phyloP scores from a whole-genome alignment of 2,888 invertebrate genomes.

The Esperia sulphurella region DNA sequence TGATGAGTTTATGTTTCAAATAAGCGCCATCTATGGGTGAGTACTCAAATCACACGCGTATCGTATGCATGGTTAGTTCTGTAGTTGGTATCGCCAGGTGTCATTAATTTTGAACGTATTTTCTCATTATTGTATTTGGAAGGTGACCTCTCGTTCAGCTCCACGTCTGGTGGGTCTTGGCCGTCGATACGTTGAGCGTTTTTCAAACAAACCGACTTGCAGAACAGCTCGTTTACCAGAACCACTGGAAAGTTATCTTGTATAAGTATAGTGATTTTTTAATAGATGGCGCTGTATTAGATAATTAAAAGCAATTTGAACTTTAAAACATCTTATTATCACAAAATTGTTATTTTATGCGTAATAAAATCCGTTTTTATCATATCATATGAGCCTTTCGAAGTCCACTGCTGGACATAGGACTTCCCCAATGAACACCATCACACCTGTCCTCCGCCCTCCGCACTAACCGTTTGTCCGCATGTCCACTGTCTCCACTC shows the following conservation, averaged over 20 bases:
- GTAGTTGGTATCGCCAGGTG: neutral
- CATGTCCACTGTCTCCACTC: too few species aligned
- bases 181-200: conserved; percentile 31
- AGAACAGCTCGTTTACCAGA: conserved; percentile 55
- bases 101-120: too few species aligned
- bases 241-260: conserved; percentile 40
- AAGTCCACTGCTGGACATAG: too few species aligned
- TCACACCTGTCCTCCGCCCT: too few species aligned
- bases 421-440: too few species aligned
- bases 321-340: too few species aligned
- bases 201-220: conserved; percentile 46
- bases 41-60: conserved; percentile 11
- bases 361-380: too few species aligned
- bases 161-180: conserved; percentile 32
- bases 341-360: too few species aligned
- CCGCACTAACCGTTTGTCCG: too few species aligned
- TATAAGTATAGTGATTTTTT: conserved; percentile 3
- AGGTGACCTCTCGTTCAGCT: conserved; percentile 39
- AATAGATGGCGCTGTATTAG: conserved; percentile 19
- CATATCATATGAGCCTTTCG: too few species aligned
- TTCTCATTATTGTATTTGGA: conserved; percentile 14
- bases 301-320: neutral
- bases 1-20: too few species aligned
- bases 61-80: conserved; percentile 3
- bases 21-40: conserved; percentile 28